Conservation (phyloP, 2,113 vertebrate genomes). For the Heptranchias perlo region DNA sequence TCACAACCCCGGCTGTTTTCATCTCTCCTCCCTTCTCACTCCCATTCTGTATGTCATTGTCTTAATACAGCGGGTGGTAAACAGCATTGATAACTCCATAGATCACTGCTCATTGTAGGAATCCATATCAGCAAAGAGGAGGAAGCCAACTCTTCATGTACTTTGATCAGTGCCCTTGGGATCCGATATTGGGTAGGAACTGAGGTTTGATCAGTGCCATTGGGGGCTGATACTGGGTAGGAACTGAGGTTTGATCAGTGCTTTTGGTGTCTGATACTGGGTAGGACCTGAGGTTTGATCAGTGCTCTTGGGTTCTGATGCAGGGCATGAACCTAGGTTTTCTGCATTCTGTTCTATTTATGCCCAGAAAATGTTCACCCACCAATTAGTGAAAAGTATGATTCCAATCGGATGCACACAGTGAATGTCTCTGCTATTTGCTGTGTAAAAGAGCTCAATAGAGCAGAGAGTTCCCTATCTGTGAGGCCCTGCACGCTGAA, state of each 20-base stretch:
- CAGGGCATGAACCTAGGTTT: not conserved
- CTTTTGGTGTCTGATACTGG: not conserved
- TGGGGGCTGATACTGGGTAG: not conserved
- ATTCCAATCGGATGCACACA: not conserved
- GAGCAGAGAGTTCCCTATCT: not conserved
- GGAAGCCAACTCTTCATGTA: not conserved
- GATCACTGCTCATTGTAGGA: not conserved
- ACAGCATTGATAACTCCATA: not conserved
- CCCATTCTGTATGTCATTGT: not conserved
- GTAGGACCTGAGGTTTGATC: not conserved
- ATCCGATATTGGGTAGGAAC: not conserved
- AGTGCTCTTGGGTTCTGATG: not conserved
- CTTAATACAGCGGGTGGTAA: not conserved
- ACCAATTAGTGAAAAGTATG: not conserved
- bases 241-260: not conserved
- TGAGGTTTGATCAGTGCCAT: not conserved
- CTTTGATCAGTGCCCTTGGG: not conserved
- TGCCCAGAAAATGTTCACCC: not conserved
- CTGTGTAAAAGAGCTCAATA: not conserved
- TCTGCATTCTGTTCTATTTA: not conserved
- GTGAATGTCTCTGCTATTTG: not conserved
- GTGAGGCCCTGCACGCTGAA: not conserved
- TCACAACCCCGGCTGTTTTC: not conserved
- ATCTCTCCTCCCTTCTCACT: not conserved
- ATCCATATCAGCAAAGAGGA: not conserved